Base-by-base conservation (phyloP, 2,113 vertebrate species). In the Apistogramma diplotaenia region DNA sequence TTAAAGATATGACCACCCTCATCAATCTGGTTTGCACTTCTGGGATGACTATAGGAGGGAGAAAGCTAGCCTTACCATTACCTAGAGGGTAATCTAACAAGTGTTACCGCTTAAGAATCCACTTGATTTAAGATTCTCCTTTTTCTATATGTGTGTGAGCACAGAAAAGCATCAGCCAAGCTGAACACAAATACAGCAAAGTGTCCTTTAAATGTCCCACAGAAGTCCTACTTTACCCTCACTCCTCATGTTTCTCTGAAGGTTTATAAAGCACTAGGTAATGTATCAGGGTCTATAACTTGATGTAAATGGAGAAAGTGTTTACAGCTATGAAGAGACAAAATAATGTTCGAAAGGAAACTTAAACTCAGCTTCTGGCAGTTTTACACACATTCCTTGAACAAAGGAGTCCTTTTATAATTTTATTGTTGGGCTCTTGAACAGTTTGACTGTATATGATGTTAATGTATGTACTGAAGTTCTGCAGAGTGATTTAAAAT, bases 281-380 rank as follows among this genome's bases (percentile, higher is more conserved):
- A 82, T 85, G 59, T 55, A 57, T 81, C 25, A 46, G 70, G 43
- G 19, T 33, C 70, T 80, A 27, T 82, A 81, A 84, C 78, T 49
- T 56, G 37, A 76, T 76, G 67, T 78, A 81, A 89, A 83, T 60
- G 78, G 82, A 89, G 78, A 87, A 85, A 75, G 83, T 86, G 89
- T 87, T 87, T 89, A 90, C 84, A 75, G 71, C 83, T 31, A 58
- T 25, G 29, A 25, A 59, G 74, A 90, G 84, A 82, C 60, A 77
- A 86, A 83, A 83, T 78, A 80, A 90, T 58, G 77, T 80, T 33
- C 27, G 5, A 6, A 19, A 82, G 84, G 81, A 86, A 90, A 87
- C 11, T 5, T 60, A 72, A 86, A 76, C 71, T 83, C 27, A 5
- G 10, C 54, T 27, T 37, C 54, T 77, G 80, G 83, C 74, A 79